phyloP scores from a whole-genome alignment of 2,888 invertebrate genomes.

The Phorcus lineatus region DNA sequence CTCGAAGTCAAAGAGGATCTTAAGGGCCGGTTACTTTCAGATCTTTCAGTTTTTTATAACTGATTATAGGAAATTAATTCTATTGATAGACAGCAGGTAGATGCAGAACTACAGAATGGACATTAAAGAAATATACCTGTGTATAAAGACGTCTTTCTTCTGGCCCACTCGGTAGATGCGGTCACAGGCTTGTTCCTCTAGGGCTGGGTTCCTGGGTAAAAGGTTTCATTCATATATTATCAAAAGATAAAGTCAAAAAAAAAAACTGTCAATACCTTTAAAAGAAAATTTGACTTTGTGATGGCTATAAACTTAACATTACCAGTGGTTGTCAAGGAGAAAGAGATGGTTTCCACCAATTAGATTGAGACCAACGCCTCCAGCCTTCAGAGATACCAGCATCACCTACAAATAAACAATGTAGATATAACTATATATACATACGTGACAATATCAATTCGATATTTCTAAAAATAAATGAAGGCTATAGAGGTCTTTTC shows the following conservation, averaged over 20 bases:
- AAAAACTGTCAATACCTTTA: no score
- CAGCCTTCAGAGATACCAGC: slow-evolving; percentile 91
- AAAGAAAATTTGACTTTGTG: no score
- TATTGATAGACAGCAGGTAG: not conserved
- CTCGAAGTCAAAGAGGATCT: no score
- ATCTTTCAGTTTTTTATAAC: not conserved
- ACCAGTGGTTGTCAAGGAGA: slow-evolving; percentile 93
- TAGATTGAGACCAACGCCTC: slow-evolving; percentile 93
- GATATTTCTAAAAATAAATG: no score
- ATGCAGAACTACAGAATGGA: not conserved
- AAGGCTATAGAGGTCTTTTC: no score
- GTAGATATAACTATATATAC: no score
- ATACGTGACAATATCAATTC: no score
- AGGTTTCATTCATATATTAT: not conserved
- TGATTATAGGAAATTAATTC: not conserved
- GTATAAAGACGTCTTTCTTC: slow-evolving; percentile 85
- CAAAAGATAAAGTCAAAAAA: no score
- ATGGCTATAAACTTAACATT: no score
- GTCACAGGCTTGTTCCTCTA: slow-evolving; percentile 96
- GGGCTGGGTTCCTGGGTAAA: slow-evolving; percentile 86
- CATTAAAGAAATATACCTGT: slow-evolving; percentile 80
- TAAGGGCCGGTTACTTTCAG: no score
- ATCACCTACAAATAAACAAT: slow-evolving; percentile 77
- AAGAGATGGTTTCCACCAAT: slow-evolving; percentile 94
- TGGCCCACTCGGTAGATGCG: slow-evolving; percentile 94